Percentiles rank a stretch among this genome's conserved stretches.
Conservation (phyloP, 2,113 vertebrate genomes). For the Rhynchomys soricoides region DNA sequence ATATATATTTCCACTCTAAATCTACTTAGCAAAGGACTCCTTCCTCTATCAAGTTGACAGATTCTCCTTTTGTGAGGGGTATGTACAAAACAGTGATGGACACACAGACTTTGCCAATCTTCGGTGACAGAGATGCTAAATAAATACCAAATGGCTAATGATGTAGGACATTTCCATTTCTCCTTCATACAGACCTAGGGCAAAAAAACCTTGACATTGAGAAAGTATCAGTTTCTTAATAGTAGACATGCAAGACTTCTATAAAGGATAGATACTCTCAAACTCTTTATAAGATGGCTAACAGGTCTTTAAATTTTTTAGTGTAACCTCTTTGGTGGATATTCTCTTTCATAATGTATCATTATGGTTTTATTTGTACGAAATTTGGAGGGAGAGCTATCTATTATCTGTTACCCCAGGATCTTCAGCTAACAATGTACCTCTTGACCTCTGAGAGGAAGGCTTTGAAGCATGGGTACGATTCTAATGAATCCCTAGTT, state of each 20-base stretch:
- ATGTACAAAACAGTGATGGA: background rate
- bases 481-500: background rate
- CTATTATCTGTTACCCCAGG: background rate
- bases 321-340: background rate
- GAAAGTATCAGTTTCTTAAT: background rate
- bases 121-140: background rate
- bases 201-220: background rate
- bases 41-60: background rate
- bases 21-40: constrained; percentile 33
- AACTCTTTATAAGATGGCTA: background rate
- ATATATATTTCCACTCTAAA: constrained; percentile 17
- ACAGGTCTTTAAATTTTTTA: background rate
- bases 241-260: background rate
- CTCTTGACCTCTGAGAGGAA: background rate
- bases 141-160: background rate
- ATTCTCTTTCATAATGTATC: background rate
- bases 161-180: background rate
- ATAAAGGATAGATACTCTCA: background rate
- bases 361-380: background rate
- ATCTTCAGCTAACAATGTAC: background rate
- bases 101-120: background rate
- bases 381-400: background rate
- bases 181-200: background rate
- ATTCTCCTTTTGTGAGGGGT: constrained; percentile 15
- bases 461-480: background rate